Conservation (phyloP, 2,113 vertebrate genomes). For the Atrichornis clamosus region DNA sequence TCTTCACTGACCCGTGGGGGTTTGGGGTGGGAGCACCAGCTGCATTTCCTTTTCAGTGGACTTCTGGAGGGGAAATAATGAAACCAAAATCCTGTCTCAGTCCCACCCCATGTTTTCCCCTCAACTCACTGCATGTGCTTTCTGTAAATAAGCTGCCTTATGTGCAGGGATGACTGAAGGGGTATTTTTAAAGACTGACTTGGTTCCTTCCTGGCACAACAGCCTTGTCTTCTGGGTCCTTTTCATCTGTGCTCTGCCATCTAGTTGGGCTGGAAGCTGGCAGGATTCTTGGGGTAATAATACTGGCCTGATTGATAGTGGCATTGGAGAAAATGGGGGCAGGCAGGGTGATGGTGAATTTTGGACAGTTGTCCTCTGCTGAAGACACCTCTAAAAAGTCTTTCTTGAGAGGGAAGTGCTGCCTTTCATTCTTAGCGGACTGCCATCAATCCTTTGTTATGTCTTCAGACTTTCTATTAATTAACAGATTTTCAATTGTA, state of each 20-base stretch:
- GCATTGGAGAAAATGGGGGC: background rate
- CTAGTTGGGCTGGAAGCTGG: background rate
- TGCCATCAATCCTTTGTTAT: background rate
- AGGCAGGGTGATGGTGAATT: background rate
- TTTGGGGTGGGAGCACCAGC: background rate
- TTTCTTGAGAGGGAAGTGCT: background rate
- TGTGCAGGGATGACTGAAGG: background rate
- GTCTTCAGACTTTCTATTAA: slow-evolving; percentile 14
- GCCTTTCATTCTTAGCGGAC: background rate
- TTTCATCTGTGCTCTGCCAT: background rate
- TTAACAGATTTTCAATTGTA: background rate
- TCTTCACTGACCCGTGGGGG: background rate
- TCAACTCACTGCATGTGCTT: background rate
- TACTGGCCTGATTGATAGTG: background rate
- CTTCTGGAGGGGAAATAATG: background rate
- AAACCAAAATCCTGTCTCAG: background rate
- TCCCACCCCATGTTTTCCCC: accelerated
- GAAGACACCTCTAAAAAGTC: background rate
- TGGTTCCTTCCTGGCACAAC: background rate
- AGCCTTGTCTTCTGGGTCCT: background rate
- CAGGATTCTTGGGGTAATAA: background rate
- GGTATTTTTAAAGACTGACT: background rate
- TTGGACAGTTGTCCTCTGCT: background rate
- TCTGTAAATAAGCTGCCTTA: background rate
- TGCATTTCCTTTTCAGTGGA: background rate